These are phyloP conservation scores for Cliona cf. orientalis DNA, from an alignment of 37 sponge, comb jelly and placozoan species.

Conservation along the genomic window DNA sequence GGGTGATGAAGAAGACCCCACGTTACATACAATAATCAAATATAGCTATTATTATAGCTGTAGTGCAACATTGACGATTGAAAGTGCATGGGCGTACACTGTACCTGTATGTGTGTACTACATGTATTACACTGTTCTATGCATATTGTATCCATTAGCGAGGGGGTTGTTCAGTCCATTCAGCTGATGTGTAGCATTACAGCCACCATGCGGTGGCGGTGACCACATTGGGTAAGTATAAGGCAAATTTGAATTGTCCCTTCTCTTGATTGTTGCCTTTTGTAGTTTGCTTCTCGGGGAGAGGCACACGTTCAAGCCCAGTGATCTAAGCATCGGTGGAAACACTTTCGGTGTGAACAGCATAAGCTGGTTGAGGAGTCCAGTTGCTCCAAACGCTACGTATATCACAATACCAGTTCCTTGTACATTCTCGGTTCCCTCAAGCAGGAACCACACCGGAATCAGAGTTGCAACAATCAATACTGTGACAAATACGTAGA, in stretches of 20 bases:
- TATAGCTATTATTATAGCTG: too few species aligned
- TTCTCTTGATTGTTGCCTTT: conserved; percentile 1
- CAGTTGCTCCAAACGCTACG: conserved; percentile 3
- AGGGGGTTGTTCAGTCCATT: too few species aligned
- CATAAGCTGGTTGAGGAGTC: conserved; percentile 8
- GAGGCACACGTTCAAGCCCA: neutral
- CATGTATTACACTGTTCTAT: too few species aligned
- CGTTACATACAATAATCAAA: too few species aligned
- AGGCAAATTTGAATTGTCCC: neutral
- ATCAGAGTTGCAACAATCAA: neutral
- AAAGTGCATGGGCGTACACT: too few species aligned
- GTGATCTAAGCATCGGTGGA: conserved; percentile 5
- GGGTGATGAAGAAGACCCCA: too few species aligned
- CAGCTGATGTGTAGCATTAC: too few species aligned
- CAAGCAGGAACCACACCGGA: conserved; percentile 15
- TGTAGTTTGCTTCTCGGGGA: neutral
- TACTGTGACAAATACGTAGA: conserved; percentile 6
- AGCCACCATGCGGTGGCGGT: too few species aligned
- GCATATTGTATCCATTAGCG: too few species aligned
- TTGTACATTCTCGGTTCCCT: neutral
- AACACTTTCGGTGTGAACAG: conserved; percentile 33
- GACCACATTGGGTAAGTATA: neutral
- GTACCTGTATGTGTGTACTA: too few species aligned
- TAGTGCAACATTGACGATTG: too few species aligned
- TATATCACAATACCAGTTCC: neutral